Percentiles rank a stretch among this genome's conserved stretches.
These are phyloP conservation scores for Pogonocherus hispidulus DNA, from an alignment of 2,888 invertebrate species.

Conservation along the genomic window DNA sequence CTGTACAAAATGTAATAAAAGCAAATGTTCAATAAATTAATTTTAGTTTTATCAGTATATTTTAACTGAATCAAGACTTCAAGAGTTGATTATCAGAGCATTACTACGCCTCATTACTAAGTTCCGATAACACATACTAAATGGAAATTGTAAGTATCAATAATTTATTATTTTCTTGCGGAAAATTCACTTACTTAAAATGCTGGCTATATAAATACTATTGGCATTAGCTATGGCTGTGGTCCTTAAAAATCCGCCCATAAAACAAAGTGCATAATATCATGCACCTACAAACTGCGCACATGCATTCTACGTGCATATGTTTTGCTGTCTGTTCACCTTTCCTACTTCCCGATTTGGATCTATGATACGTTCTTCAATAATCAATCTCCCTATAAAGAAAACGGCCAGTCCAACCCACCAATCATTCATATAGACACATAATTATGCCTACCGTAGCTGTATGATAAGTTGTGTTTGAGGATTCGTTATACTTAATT, in stretches of 20 bases:
- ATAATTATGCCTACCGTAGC: background rate
- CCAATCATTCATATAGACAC: constrained; percentile 19
- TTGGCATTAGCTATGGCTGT: constrained; percentile 4
- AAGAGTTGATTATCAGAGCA: no score
- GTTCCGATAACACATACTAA: no score
- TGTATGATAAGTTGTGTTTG: background rate
- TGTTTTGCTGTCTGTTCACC: constrained; percentile 25
- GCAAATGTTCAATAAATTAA: no score
- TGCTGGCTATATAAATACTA: background rate
- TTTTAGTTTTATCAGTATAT: no score
- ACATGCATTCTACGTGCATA: constrained; percentile 28
- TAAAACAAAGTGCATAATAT: constrained; percentile 20
- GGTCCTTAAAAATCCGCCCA: constrained; percentile 14
- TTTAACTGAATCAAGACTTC: no score
- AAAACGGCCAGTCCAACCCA: constrained; percentile 10
- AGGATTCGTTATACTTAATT: background rate
- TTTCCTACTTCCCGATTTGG: constrained; percentile 26
- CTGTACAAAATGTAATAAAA: no score
- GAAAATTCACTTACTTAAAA: no score
- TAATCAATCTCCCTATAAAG: constrained; percentile 28
- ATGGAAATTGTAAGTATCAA: no score
- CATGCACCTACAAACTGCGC: constrained; percentile 24
- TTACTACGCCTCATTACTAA: no score
- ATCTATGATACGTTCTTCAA: constrained; percentile 23
- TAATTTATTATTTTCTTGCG: no score